Base-by-base conservation (phyloP, 2,888 invertebrate species). In the Philopedon plagiatum region DNA sequence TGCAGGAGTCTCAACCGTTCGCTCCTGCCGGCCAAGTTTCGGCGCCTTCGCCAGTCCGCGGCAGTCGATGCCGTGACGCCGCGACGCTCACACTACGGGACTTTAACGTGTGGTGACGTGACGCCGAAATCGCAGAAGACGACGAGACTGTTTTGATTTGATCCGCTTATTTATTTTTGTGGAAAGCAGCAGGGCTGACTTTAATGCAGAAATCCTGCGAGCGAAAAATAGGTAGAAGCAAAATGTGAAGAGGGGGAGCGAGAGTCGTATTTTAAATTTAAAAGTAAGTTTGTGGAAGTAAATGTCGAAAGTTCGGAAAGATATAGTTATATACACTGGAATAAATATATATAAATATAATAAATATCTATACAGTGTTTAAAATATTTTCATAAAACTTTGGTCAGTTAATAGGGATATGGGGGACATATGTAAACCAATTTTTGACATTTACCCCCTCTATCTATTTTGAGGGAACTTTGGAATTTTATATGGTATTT, bases 61-160 rank as follows among this genome's bases (percentile, higher is more conserved):
- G 56, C 79, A 79, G 80, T 80, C 78, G 77, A 78, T 77, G 78
- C 71, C 71, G 62, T 62, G 73, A 73, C 81, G 81, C 76, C 80
- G 81, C 80, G 81, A 80, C 81, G 80, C 80, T 67, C 13, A n/a
- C 57, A 46, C 1, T 39, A 18, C 51, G 54, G 34, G 23, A 64
- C 23, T 15, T 37, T 13, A 9, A 64, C 54, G 18, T 13, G n/a
- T 21, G 2, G 11, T 18, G 61, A 46, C 61, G 46, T 29, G n/a
- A 1, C 61, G 46, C 37, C 39, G 51, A 34, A 49, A 41, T 54
- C 26, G 39, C 23, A 37, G 58, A 15, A 39, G 5, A 18, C 19
- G 23, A 21, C 39, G 39, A 21, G 39, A 21, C 37, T 11, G 19
- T 57, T 57, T 57, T 39, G 56, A 23, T 37, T 58, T 58, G 39